phyloP scores from a whole-genome alignment of 2,113 vertebrate genomes.

The Probosciger aterrimus region DNA sequence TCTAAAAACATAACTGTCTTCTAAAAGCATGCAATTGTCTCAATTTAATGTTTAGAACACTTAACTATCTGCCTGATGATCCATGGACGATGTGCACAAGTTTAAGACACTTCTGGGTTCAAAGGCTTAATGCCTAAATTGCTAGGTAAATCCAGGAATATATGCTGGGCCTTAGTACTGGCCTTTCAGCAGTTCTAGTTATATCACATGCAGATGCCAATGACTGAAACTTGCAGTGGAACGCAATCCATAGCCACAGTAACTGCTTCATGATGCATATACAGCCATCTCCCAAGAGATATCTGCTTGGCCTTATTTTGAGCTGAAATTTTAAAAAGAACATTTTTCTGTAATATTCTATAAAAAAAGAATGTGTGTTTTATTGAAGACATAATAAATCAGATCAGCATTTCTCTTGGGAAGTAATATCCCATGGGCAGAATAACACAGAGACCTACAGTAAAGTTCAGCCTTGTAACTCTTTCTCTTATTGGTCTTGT shows the following conservation, averaged over 20 bases:
- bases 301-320: not conserved
- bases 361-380: not conserved
- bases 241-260: not conserved
- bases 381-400: conserved; percentile 16
- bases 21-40: not conserved
- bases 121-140: not conserved
- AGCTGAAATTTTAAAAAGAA: not conserved
- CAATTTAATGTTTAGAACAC: not conserved
- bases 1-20: not conserved
- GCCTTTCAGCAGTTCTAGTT: not conserved
- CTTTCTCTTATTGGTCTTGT: not conserved
- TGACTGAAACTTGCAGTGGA: not conserved
- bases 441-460: not conserved
- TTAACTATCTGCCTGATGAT: not conserved
- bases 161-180: not conserved
- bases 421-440: conserved; percentile 10
- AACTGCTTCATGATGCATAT: not conserved
- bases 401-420: not conserved
- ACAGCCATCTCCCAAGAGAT: not conserved
- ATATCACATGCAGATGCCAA: not conserved
- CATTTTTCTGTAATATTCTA: not conserved
- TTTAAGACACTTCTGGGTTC: not conserved
- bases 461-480: conserved; percentile 29
- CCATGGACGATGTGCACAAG: not conserved
- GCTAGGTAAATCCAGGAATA: not conserved